Evolutionary conservation across 2,113 vertebrate species (phyloP), one percentile per base, ranked within the genome.

Genomic region (Callipepla californica): DNA sequence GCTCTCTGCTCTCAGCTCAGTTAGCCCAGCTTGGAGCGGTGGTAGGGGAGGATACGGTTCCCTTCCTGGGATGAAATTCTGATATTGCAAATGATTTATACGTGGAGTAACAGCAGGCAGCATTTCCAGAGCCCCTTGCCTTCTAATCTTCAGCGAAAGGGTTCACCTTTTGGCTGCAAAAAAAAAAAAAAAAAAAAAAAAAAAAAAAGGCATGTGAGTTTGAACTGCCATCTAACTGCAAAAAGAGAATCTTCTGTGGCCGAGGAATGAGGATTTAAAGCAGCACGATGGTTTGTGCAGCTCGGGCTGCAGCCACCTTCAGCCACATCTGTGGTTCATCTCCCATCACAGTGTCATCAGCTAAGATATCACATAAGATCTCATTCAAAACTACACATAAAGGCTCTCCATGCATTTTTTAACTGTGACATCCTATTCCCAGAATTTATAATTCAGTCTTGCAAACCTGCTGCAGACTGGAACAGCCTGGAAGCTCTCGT

Each of bases 61-160:
- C 57, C 36, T 69, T 83, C 26, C n/a, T 61, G 84, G 72, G 57
- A 80, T 91, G 72, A 91, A 93, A 89, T 65, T 72, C 59, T 91
- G 81, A 36, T 86, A 28, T 42, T 85, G 11, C 57, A 57, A 65
- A 47, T 77, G 59, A 87, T 63, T 91, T 12, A 38, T 80, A 26
- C 62, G 84, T 61, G 50, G 26, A 25, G 17, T 82, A 90, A 87
- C 11, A 81, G 84, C 32, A 89, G 82, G 79, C 45, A 79, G 68
- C 87, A 63, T 86, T 90, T 89, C 57, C 63, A 85, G 65, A 81
- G 38, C 58, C 74, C 70, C 62, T 76, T 73, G 25, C 73, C 80
- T 81, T 51, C 94, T 65, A 48, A 81, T 65, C 40, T 62, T 74
- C 34, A n/a, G 80, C 55, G 23, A 25, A 74, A 93, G 61, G 89